Percentiles rank a stretch among this genome's conserved stretches.
Conservation (phyloP, 2,888 invertebrate genomes). For the Hirtodrosophila histrioides region DNA sequence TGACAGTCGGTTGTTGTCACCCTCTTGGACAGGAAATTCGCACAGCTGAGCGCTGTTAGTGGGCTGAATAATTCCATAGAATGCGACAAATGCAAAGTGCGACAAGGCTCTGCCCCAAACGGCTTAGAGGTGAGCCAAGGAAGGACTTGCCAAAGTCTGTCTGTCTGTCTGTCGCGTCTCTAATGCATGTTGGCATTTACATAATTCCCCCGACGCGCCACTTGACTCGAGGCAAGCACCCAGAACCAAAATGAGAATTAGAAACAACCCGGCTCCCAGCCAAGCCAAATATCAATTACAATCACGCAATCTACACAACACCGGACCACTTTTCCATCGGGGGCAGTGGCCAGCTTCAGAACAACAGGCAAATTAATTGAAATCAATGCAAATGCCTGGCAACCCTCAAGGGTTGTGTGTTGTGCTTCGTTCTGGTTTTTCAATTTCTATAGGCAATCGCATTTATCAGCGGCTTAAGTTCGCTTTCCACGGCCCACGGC, state of each 20-base stretch:
- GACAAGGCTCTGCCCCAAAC: slow-evolving; percentile 25
- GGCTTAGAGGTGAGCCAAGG: slow-evolving; percentile 46
- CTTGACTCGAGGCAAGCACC: slow-evolving; percentile 66
- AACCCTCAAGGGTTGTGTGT: slow-evolving; percentile 59
- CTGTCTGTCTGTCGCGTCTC: slow-evolving; percentile 45
- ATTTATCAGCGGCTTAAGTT: slow-evolving; percentile 80
- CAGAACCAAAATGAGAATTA: slow-evolving; percentile 38
- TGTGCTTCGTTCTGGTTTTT: slow-evolving; percentile 58
- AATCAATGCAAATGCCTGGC: slow-evolving; percentile 76
- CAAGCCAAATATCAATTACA: slow-evolving; percentile 76
- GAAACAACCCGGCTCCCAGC: slow-evolving; percentile 17
- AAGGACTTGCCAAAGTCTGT: slow-evolving; percentile 35
- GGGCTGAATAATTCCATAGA: slow-evolving; percentile 66
- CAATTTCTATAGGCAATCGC: slow-evolving; percentile 75
- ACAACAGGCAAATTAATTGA: slow-evolving; percentile 78
- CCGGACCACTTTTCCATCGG: slow-evolving; percentile 27
- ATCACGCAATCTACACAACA: slow-evolving; percentile 66
- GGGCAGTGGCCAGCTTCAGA: slow-evolving; percentile 26
- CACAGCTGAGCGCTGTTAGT: slow-evolving; percentile 69
- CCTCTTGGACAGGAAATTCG: slow-evolving; percentile 64
- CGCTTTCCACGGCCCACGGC: slow-evolving; percentile 7
- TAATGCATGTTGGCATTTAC: slow-evolving; percentile 76
- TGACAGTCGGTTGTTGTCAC: slow-evolving; percentile 69
- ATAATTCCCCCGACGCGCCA: slow-evolving; percentile 68
- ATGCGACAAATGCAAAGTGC: slow-evolving; percentile 44